phyloP scores from a whole-genome alignment of 2,113 vertebrate genomes.

The Hippocampus comes region DNA sequence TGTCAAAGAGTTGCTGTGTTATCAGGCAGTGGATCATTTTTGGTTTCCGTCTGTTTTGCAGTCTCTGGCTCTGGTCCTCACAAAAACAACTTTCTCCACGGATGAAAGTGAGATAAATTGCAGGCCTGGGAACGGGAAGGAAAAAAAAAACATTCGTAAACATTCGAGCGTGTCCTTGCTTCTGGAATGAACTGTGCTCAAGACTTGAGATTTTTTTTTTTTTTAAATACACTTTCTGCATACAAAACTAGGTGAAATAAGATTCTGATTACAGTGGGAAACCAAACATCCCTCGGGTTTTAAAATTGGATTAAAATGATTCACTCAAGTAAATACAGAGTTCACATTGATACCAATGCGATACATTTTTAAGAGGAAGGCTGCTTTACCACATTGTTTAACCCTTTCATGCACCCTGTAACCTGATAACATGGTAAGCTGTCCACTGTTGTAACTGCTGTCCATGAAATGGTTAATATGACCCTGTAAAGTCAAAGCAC shows the following conservation, averaged over 20 bases:
- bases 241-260: background rate
- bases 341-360: background rate
- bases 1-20: background rate
- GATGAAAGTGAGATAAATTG: background rate
- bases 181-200: background rate
- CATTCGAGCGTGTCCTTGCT: conserved; percentile 9
- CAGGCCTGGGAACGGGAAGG: background rate
- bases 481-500: too few relatives aligned
- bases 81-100: background rate
- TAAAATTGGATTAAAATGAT: background rate
- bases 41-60: background rate
- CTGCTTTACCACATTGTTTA: too few relatives aligned
- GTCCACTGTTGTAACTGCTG: too few relatives aligned
- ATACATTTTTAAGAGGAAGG: background rate
- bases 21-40: conserved; percentile 3
- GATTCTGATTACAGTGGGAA: background rate
- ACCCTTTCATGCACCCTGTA: too few relatives aligned
- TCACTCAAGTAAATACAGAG: background rate
- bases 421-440: too few relatives aligned
- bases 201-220: background rate
- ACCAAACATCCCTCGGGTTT: background rate
- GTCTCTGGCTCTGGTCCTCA: background rate
- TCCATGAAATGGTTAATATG: too few relatives aligned
- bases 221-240: background rate
- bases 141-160: background rate